Base-by-base conservation (phyloP, 2,888 invertebrate genomes). In the Thymelicus acteon region DNA sequence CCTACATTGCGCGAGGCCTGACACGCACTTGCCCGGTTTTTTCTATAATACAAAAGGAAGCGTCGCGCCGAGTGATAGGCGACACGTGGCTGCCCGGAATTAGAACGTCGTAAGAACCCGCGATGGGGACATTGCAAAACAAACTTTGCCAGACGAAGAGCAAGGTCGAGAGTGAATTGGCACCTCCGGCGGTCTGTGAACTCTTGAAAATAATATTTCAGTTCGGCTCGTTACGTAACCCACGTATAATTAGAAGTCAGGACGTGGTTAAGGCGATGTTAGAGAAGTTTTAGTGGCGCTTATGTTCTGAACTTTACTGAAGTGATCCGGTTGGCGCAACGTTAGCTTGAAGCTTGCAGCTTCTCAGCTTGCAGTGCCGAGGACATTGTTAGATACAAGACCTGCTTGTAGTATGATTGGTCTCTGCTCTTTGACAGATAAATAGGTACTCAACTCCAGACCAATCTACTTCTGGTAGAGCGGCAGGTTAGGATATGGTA, bases 201-300 rank as follows among this genome's bases (percentile, higher is more conserved):
- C 91, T 92, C 92, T 71, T 88, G 91, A 92, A 92, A 93, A 92
- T 92, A 92, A 91, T 92, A 92, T 92, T 92, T 89, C 90, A 91
- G 92, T 88, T 89, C 85, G 85, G 87, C 85, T 65, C 39, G 90
- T 93, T 93, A 87, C 92, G 93, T 87, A 93, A 93, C 88, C 80
- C 81, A 83, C 83, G 89, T 87, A 91, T 91, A 92, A 91, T 90
- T 90, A 89, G 86, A 88, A 86, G 88, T 84, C 88, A 88, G 86
- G 87, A 86, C 84, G 86, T 83, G 74, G 76, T 77, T 76, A 76
- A 76, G 74, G 74, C 74, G 76, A 75, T 48, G 52, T 52, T 48
- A 49, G 37, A 63, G 69, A 48, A 40, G 49, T 61, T 68, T 70
- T 70, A 70, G 70, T 64, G 70, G 70, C 48, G 57, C 54, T 68